Percentiles rank a stretch among this genome's conserved stretches.
Conservation (phyloP, 2,888 invertebrate species). For the Pogonocherus hispidulus region DNA sequence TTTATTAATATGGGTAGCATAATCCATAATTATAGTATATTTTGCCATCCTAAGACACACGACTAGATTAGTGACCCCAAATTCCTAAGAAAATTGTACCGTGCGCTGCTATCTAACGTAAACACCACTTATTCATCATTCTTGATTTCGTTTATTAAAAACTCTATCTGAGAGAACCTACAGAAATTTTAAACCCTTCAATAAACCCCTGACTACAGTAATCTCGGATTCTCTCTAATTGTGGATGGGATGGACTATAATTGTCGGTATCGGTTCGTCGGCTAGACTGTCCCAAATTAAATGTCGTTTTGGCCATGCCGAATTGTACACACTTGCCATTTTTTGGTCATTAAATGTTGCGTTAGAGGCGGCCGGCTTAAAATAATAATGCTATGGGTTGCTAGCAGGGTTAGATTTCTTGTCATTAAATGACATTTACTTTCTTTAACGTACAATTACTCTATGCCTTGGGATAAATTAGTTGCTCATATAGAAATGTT, state of each 20-base stretch:
- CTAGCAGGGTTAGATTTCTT: background rate
- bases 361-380: slow-evolving; percentile 28
- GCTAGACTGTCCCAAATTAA: slow-evolving; percentile 38
- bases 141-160: background rate
- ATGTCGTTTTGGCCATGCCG: slow-evolving; percentile 31
- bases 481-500: background rate
- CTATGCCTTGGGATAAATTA: background rate
- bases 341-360: slow-evolving; percentile 30
- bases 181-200: slow-evolving; percentile 40
- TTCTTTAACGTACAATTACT: slow-evolving; percentile 14
- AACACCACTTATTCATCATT: background rate
- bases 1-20: no score
- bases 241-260: slow-evolving; percentile 44
- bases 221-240: slow-evolving; percentile 38
- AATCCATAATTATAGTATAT: no score
- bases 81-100: background rate
- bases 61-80: background rate
- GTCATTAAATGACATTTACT: slow-evolving; percentile 19
- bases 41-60: background rate
- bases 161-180: background rate
- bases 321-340: slow-evolving; percentile 30
- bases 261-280: slow-evolving; percentile 37
- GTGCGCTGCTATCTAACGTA: background rate
- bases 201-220: slow-evolving; percentile 11
- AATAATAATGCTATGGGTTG: slow-evolving; percentile 21